These are phyloP conservation scores for Protosalanx chinensis DNA, from an alignment of 2,797 vertebrate species.

Conservation along the genomic window DNA sequence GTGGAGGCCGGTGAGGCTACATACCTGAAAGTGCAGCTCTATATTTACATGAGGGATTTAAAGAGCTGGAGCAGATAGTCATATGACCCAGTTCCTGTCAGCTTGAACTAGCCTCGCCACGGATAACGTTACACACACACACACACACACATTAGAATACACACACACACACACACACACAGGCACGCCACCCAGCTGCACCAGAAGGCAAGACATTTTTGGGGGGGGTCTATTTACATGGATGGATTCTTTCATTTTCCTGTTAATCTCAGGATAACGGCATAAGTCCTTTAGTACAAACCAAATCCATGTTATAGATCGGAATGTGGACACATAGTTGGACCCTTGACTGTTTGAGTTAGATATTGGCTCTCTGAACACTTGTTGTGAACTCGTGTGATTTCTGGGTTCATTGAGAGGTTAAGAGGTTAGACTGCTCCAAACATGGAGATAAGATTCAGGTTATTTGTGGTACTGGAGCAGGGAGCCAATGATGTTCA, in stretches of 20 bases:
- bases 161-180: conserved; percentile 48
- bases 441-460: not conserved
- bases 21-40: conserved; percentile 46
- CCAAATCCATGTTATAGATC: too few relatives aligned
- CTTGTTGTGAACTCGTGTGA: not conserved
- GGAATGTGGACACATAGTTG: not conserved
- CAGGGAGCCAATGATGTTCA: not conserved
- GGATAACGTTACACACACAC: conserved; percentile 59
- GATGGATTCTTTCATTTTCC: not conserved
- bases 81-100: conserved; percentile 68
- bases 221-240: not conserved
- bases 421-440: not conserved
- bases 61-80: conserved; percentile 56
- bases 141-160: conserved; percentile 47
- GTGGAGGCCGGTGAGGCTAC: conserved; percentile 53
- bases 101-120: conserved; percentile 42
- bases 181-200: conserved; percentile 17
- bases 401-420: not conserved
- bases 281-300: not conserved
- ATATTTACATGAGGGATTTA: conserved; percentile 66
- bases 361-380: not conserved
- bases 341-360: not conserved
- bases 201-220: conserved; percentile 6
- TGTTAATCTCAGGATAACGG: not conserved
- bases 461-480: not conserved